Evolutionary conservation across 2,113 vertebrate genomes (phyloP), one percentile per base, ranked within the genome.

Genomic region (Aphyosemion australe): DNA sequence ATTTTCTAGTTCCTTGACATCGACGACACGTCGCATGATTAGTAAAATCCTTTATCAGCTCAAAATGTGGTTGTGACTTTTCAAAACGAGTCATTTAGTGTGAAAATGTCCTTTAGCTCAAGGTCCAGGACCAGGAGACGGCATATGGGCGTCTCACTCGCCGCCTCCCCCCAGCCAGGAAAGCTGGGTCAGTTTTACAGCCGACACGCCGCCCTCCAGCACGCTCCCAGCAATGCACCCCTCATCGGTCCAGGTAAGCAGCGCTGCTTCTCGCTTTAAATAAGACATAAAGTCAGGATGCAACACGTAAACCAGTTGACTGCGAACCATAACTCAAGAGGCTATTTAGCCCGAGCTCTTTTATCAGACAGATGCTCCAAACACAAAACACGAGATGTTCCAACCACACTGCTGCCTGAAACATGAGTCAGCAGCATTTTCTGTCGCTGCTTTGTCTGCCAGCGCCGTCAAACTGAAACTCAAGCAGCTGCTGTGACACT

Each of bases 131-230:
- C 41, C 95, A 59, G 94, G 89, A 54, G 97, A 99, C 43, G 92
- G 94, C 54, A 93, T 95, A 89, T 99, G 97, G 97, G 84, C 95
- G 59, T 95, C 95, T 61, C 95, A 96, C 78, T 98, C 89, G 4
- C 89, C 97, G 57, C 96, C 96, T 49, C 96, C 60, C 20, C 96
- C 95, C 5, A 93, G 95, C 88, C 97, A 98, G 93, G 97, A 99
- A 90, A 97, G 95, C 62, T 99, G 97, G 97, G 97, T 99, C 94
- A 98, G 97, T 95, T 98, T 99, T 91, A 96, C 96, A 87, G 85
- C 89, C 9, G 97, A 98, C 94, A 98, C 96, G 58, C 96, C 97
- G 80, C 95, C 97, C 88, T 95, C 95, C 92, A 98, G 96, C 93
- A 92, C 96, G 82, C 91, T 97, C 90, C 97, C 96, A 88, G 87